Percentiles rank a stretch among this genome's conserved stretches.
Conservation (phyloP, 2,797 vertebrate genomes). For the Enteromius afrohamiltoni region DNA sequence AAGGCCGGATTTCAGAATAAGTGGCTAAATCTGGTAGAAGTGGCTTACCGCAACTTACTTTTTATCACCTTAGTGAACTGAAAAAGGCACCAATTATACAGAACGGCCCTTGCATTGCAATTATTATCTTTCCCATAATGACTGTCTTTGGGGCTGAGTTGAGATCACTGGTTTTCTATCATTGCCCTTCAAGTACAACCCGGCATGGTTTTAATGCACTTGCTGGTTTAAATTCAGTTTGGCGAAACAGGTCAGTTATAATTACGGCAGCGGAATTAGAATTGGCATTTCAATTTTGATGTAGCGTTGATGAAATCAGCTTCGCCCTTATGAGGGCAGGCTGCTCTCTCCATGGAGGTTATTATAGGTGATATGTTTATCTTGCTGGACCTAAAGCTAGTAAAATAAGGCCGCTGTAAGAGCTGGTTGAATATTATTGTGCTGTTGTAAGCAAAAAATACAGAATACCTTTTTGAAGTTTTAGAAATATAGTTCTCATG, state of each 20-base stretch:
- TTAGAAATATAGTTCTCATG: constrained; percentile 57
- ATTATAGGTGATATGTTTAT: constrained; percentile 74
- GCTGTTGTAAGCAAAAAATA: constrained; percentile 32
- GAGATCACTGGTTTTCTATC: constrained; percentile 65
- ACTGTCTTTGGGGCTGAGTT: constrained; percentile 43
- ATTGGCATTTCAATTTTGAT: constrained; percentile 82
- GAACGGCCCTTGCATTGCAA: background rate
- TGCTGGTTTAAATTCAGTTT: constrained; percentile 71
- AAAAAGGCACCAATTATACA: background rate
- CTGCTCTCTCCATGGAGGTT: constrained; percentile 64
- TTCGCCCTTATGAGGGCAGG: constrained; percentile 46
- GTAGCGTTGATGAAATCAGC: constrained; percentile 68
- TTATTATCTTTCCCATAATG: constrained; percentile 33
- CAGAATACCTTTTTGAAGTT: constrained; percentile 74
- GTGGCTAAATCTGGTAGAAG: background rate
- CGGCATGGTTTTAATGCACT: constrained; percentile 56
- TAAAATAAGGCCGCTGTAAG: constrained; percentile 23
- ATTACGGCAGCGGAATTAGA: constrained; percentile 78
- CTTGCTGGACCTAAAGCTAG: constrained; percentile 63
- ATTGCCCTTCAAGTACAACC: constrained; percentile 52
- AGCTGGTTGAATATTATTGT: constrained; percentile 20
- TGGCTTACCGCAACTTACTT: background rate
- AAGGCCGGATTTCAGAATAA: background rate
- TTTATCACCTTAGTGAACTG: background rate
- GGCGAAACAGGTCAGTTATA: constrained; percentile 75